A percentile compares a stretch with the other conserved stretches of the same genome.
Conservation (phyloP, 2,888 invertebrate species). For the Ectemnius continuus region DNA sequence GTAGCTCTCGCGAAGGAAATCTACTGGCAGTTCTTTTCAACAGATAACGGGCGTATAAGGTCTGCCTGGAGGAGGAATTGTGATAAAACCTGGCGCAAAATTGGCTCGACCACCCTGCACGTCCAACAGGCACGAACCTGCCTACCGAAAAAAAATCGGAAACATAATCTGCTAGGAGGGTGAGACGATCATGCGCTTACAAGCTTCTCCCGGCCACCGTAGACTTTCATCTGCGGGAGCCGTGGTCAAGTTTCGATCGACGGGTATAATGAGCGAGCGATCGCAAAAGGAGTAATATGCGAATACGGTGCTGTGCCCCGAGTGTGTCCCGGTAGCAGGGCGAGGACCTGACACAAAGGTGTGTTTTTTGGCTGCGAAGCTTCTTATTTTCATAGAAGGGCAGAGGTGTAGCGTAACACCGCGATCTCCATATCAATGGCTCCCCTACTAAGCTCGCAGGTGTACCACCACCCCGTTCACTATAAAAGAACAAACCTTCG, state of each 20-base stretch:
- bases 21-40: no score
- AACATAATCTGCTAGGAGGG: slow-evolving; percentile 2
- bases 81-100: no score
- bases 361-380: slow-evolving; percentile 45
- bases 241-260: slow-evolving; percentile 47
- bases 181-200: slow-evolving; percentile 4
- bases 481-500: slow-evolving; percentile 68
- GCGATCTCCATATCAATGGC: slow-evolving; percentile 75
- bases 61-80: no score
- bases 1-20: not conserved
- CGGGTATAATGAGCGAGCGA: slow-evolving; percentile 43
- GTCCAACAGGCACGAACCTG: not conserved
- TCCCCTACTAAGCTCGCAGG: slow-evolving; percentile 74
- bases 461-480: slow-evolving; percentile 73
- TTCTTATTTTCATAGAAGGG: slow-evolving; percentile 67
- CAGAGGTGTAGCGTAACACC: slow-evolving; percentile 73
- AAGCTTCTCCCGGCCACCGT: slow-evolving; percentile 14
- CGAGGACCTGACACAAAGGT: slow-evolving; percentile 48
- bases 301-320: slow-evolving; percentile 5
- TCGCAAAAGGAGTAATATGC: slow-evolving; percentile 40
- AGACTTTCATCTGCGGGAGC: slow-evolving; percentile 21
- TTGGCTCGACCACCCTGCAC: no score
- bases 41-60: no score
- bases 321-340: slow-evolving; percentile 20
- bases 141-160: not conserved